Evolutionary conservation across 2,797 vertebrate genomes (phyloP).

Genomic region (Pangasius macronema): DNA sequence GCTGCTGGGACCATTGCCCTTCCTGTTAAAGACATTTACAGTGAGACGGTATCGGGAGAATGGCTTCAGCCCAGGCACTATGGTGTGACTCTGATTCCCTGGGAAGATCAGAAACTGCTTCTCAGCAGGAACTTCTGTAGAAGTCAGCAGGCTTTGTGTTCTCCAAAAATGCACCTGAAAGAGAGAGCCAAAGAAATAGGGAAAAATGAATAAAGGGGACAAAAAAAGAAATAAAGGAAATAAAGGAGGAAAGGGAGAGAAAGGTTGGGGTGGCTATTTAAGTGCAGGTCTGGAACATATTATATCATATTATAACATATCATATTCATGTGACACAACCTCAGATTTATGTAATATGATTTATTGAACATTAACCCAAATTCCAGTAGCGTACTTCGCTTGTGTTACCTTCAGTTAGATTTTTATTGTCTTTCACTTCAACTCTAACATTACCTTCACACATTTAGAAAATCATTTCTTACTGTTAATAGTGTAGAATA

Average conservation of each 20-base stretch:
- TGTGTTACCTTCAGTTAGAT: neutral
- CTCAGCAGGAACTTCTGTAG: constrained; percentile 74
- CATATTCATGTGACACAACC: neutral
- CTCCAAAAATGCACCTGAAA: constrained; percentile 87
- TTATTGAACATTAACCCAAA: neutral
- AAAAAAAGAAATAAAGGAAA: neutral
- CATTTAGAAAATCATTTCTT: neutral
- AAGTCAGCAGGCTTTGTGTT: constrained; percentile 79
- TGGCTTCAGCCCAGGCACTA: constrained; percentile 85
- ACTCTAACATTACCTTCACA: neutral
- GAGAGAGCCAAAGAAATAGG: constrained; percentile 4
- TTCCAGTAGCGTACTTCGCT: neutral
- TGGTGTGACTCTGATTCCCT: constrained; percentile 79
- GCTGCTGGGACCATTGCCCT: constrained; percentile 89
- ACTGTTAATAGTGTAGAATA: neutral
- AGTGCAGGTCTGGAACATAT: neutral
- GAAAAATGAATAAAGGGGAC: neutral
- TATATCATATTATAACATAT: neutral
- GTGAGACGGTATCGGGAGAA: constrained; percentile 89
- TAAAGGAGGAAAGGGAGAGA: neutral
- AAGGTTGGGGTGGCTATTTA: neutral
- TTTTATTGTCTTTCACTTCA: neutral
- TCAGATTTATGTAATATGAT: neutral
- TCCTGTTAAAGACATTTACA: constrained; percentile 87
- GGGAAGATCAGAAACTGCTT: constrained; percentile 78